Conservation (phyloP, 2,113 vertebrate species). For the Bos indicus region DNA sequence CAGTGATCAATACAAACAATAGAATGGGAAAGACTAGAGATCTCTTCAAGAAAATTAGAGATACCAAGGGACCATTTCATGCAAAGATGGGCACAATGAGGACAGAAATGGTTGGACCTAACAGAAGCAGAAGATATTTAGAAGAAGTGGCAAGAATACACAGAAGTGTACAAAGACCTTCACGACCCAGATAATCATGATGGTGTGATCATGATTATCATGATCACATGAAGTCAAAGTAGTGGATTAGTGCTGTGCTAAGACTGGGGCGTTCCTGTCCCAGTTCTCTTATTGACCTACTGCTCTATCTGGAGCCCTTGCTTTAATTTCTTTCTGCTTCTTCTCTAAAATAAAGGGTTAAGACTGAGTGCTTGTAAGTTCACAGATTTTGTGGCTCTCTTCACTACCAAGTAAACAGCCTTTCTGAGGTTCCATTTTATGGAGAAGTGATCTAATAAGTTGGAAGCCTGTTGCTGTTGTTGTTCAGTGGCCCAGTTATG, state of each 20-base stretch:
- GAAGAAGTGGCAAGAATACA: neutral
- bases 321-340: neutral
- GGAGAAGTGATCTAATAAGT: neutral
- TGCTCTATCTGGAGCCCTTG: neutral
- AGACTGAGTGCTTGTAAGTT: neutral
- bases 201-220: neutral
- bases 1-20: neutral
- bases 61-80: neutral
- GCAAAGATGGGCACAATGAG: neutral
- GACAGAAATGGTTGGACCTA: neutral
- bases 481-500: neutral
- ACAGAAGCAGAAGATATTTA: neutral
- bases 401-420: neutral
- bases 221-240: neutral
- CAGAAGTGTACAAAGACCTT: neutral
- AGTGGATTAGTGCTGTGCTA: neutral
- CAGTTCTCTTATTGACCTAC: neutral
- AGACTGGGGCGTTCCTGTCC: neutral
- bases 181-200: rapidly evolving
- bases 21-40: neutral
- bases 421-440: neutral
- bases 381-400: neutral
- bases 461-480: neutral
- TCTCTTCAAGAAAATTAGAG: neutral
- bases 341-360: neutral